Evolutionary conservation across 2,113 vertebrate species (phyloP).

Genomic region (Apaloderma vittatum): DNA sequence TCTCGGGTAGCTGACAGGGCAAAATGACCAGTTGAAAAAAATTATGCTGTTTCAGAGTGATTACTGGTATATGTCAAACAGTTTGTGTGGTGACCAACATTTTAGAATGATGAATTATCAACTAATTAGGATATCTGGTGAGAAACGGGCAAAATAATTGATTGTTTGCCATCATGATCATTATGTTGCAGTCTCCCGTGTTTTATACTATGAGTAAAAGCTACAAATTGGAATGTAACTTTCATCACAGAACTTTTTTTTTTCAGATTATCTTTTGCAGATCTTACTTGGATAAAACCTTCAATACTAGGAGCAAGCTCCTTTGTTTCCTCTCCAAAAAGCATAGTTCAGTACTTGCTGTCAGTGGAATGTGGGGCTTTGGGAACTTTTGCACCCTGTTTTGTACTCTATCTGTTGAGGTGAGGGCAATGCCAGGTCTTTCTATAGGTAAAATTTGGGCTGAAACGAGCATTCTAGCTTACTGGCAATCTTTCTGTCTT

Average conservation of each 20-base stretch:
- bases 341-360: rapidly evolving
- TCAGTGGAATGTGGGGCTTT: background rate
- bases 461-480: background rate
- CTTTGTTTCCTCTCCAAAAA: background rate
- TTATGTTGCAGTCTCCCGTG: background rate
- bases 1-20: background rate
- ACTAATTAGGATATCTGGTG: background rate
- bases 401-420: background rate
- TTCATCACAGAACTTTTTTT: background rate
- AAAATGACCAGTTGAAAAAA: background rate
- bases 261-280: background rate
- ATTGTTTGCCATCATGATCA: rapidly evolving
- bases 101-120: background rate
- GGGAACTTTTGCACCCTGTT: background rate
- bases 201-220: background rate
- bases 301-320: background rate
- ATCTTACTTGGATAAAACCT: background rate
- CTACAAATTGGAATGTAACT: background rate
- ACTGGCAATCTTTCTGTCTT: background rate
- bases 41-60: background rate
- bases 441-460: background rate
- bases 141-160: background rate
- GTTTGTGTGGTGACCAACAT: background rate
- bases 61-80: background rate
- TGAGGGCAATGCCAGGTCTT: background rate